A percentile compares a stretch with the other conserved stretches of the same genome.
phyloP scores from a whole-genome alignment of 2,797 vertebrate genomes.

The Paedocypris micromegethes region DNA sequence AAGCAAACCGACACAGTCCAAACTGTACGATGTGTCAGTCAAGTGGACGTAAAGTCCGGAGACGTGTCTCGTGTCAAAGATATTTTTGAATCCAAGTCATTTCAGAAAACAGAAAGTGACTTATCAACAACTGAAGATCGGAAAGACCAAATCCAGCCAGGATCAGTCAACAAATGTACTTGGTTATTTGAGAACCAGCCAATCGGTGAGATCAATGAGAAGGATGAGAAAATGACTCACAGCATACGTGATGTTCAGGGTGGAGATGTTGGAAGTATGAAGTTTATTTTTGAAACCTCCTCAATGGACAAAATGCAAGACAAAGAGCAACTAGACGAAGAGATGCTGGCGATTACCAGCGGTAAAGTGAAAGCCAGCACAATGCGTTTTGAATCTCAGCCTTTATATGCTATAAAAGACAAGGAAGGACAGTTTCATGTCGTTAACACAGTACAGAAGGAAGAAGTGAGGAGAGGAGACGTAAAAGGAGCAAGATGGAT shows the following conservation, averaged over 20 bases:
- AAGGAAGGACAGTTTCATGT: constrained; percentile 87
- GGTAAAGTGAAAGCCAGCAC: constrained; percentile 86
- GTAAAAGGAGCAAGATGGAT: constrained; percentile 89
- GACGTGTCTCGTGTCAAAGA: constrained; percentile 85
- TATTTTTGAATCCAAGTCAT: constrained; percentile 82
- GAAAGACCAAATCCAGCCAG: constrained; percentile 72
- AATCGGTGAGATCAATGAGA: constrained; percentile 76
- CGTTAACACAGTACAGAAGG: constrained; percentile 88
- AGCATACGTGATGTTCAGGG: constrained; percentile 77
- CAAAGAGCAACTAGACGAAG: constrained; percentile 67
- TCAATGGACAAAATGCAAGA: constrained; percentile 86
- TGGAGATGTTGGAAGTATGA: constrained; percentile 79
- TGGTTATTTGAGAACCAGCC: constrained; percentile 89
- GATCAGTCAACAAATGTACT: constrained; percentile 80
- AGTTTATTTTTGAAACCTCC: constrained; percentile 86
- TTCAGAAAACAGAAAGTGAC: constrained; percentile 72
- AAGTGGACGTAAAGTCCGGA: constrained; percentile 81
- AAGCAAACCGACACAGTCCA: constrained; percentile 66
- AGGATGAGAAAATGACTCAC: constrained; percentile 62
- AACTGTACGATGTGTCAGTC: constrained; percentile 68
- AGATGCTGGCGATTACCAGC: constrained; percentile 59
- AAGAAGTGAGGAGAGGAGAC: constrained; percentile 83
- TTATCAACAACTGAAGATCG: constrained; percentile 77
- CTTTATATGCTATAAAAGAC: constrained; percentile 86
- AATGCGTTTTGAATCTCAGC: constrained; percentile 91